Base-by-base conservation (phyloP, 2,797 vertebrate genomes). In the Gorsachius magnificus region DNA sequence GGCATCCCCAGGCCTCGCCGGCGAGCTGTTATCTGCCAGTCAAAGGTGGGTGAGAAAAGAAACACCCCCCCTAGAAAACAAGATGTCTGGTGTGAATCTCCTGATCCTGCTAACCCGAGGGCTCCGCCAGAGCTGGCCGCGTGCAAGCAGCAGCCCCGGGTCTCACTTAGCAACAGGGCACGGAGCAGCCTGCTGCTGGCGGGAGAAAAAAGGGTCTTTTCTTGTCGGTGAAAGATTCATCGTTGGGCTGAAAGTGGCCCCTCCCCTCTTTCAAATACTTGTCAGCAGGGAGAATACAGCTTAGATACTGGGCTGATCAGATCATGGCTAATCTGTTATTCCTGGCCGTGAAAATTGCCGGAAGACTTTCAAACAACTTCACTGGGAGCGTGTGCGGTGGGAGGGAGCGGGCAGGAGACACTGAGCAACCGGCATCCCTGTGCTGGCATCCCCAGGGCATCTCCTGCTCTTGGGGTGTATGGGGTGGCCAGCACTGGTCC, bases 321-420 rank as follows among this genome's bases (percentile, higher is more conserved):
- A 99, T 99, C 99, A 98, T 98, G 98, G 98, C 97, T 99, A 99
- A 99, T 99, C 98, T 98, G 98, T 98, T 98, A 99, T 99, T 99
- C 98, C 98, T 98, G 98, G 95, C 98, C 95, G 68, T 92, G 98
- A 98, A 98, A 98, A 98, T 98, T 98, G 97, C 98, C 98, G 93
- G 98, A 97, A 98, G 98, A 98, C 98, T 98, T 98, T 98, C 98
- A 98, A 98, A 98, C 98, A 98, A 98, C 97, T 98, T 98, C 97
- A 98, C 97, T 98, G 97, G 97, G 93, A 92, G 95, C 21, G 93
- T 95, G 97, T 96, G 96, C 64, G 78, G 95, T 26, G 16, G 95
- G 94, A 86, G 93, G 87, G 77, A 93, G 93, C 2, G 1, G 65
- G 95, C 76, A 89, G 83, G 92, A 89, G 93, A 64, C 68, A 57